These are phyloP conservation scores for Nipponacmea schrenckii DNA, from an alignment of 2,888 invertebrate species.

Conservation along the genomic window DNA sequence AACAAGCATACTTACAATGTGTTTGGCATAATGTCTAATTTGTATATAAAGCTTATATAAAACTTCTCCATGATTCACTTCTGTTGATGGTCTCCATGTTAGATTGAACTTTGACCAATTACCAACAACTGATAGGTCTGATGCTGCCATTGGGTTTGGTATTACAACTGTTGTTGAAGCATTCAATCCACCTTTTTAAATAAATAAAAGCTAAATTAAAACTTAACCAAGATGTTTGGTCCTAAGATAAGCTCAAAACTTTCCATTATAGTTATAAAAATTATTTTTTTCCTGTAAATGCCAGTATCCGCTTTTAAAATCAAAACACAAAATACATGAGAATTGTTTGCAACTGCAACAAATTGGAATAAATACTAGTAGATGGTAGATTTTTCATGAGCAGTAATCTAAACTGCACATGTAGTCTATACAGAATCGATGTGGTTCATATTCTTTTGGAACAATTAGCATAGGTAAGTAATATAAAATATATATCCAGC, in stretches of 20 bases:
- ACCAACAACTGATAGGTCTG: slow-evolving; percentile 79
- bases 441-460: no score
- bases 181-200: slow-evolving; percentile 39
- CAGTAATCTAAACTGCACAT: no score
- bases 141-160: slow-evolving; percentile 78
- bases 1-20: slow-evolving; percentile 24
- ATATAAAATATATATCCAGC: background rate
- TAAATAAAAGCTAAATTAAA: background rate
- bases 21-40: slow-evolving; percentile 29
- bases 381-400: no score
- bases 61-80: slow-evolving; percentile 83
- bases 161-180: slow-evolving; percentile 69
- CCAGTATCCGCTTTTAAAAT: no score
- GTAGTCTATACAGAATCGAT: no score
- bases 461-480: no score
- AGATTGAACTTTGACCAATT: slow-evolving; percentile 85
- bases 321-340: no score
- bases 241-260: no score
- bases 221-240: background rate
- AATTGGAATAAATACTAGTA: no score
- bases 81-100: slow-evolving; percentile 79
- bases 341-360: no score
- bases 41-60: slow-evolving; percentile 80
- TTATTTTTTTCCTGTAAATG: no score
- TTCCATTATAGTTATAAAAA: no score